These are phyloP conservation scores for Danio tinwini DNA, from an alignment of 2,797 vertebrate species.

Conservation along the genomic window DNA sequence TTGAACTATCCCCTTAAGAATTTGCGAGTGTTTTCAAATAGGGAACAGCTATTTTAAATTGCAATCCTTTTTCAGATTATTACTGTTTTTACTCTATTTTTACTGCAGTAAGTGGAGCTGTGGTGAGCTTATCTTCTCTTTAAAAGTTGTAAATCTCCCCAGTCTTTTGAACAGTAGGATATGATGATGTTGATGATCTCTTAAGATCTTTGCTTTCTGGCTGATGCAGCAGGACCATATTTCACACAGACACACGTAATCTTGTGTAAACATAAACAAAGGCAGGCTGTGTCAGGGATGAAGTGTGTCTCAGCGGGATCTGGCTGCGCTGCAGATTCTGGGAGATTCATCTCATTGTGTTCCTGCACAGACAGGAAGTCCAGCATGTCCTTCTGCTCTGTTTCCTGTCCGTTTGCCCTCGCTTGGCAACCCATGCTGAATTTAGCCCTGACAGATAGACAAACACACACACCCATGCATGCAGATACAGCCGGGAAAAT, in stretches of 20 bases:
- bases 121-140: background rate
- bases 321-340: constrained; percentile 3
- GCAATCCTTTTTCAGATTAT: no score
- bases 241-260: background rate
- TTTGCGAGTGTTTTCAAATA: no score
- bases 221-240: background rate
- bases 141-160: background rate
- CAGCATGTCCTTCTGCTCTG: constrained; percentile 58
- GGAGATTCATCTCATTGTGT: constrained; percentile 21
- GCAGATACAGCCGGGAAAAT: no score
- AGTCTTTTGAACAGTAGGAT: background rate
- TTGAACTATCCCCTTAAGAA: no score
- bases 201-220: background rate
- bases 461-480: background rate
- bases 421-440: constrained; percentile 63
- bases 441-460: background rate
- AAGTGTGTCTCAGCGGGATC: constrained; percentile 26
- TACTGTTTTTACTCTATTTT: no score
- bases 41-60: background rate
- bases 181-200: background rate
- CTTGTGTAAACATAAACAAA: constrained; percentile 18
- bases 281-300: background rate
- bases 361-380: constrained; percentile 46
- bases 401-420: constrained; percentile 70
- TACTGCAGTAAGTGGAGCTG: background rate